These are phyloP conservation scores for Galago senegalensis DNA, from an alignment of 2,797 vertebrate genomes.

Conservation along the genomic window DNA sequence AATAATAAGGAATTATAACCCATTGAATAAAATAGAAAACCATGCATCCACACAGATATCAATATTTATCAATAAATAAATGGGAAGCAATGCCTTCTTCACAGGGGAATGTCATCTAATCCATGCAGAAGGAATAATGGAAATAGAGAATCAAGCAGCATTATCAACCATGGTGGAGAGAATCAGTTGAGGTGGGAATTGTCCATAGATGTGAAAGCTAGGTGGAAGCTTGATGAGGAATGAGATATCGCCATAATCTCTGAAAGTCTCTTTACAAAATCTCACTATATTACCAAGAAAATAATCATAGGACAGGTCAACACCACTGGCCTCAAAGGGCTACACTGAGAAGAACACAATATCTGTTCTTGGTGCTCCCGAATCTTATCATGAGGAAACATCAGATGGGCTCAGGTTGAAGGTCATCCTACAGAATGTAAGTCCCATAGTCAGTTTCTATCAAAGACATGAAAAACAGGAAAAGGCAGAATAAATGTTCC, in stretches of 20 bases:
- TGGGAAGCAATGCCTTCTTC: neutral
- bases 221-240: neutral
- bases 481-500: neutral
- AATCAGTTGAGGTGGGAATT: neutral
- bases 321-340: accelerated
- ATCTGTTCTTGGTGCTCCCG: neutral
- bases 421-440: neutral
- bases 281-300: neutral
- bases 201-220: neutral
- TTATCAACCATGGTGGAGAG: neutral
- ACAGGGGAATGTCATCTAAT: neutral
- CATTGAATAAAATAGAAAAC: neutral
- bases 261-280: neutral
- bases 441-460: neutral
- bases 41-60: neutral
- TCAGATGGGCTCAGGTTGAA: neutral
- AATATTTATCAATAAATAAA: neutral
- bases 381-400: neutral
- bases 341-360: neutral
- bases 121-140: neutral
- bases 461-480: no score
- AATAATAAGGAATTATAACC: neutral
- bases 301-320: neutral
- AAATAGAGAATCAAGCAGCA: neutral
- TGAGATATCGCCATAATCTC: neutral